Base-by-base conservation (phyloP, 2,888 invertebrate genomes). In the Dryobotodes eremita region DNA sequence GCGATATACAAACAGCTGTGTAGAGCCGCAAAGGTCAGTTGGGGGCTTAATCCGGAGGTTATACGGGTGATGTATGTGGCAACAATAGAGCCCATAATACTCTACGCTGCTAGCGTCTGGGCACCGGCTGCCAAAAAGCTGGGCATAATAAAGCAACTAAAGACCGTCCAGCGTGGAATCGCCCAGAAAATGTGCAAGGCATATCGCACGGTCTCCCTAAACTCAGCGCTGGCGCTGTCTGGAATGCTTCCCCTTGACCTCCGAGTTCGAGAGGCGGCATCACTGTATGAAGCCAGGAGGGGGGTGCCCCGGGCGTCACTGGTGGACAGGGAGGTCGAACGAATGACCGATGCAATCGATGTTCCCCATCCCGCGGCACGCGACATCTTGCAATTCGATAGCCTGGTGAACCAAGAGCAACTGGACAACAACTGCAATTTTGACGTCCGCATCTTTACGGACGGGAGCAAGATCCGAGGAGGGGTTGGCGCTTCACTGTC, bases 131-230 rank as follows among this genome's bases (percentile, higher is more conserved):
- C 80, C 0, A 11, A n/a, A 3, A 81, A 78, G 48, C 6, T 74
- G 7, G 73, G 77, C 0, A 20, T 65, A 0, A 23, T 42, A 0
- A 86, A 77, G 15, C 17, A 73, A 11, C 65, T 86, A 0, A n/a
- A 57, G 8, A 5, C 69, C 0, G 69, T 83, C 0, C 86, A 86
- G 31, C 48, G 84, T 1, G 75, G 83, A 1, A 73, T 85, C 3
- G 84, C 77, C 0, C 84, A 83, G 17, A 87, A 83, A 10, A n/a
- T 87, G 0, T 76, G 76, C 8, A 66, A 53, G 26, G 76, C 82
- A 0, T 87, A 85, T 36, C 71, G 82, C 0, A 85, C n/a, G n/a
- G n/a, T n/a, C n/a, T n/a, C n/a, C n/a, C n/a, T n/a, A n/a, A n/a
- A n/a, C n/a, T n/a, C n/a, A 0, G 68, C 68, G 1, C 36, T 75